These are phyloP conservation scores for Drosophila bunnanda DNA, from an alignment of 2,888 invertebrate genomes.

Conservation along the genomic window DNA sequence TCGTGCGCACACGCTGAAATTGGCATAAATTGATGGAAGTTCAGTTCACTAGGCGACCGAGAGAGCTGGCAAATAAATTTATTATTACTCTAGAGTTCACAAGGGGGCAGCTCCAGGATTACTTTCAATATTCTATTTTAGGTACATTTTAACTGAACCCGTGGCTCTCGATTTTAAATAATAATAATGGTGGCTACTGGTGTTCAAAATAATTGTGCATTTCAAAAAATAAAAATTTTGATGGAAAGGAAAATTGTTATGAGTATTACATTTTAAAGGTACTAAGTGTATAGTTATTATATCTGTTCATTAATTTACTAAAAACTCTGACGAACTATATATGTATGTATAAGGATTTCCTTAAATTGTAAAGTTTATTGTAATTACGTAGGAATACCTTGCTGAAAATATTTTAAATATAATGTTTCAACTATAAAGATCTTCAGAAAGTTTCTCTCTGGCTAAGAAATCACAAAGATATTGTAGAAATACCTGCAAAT, in stretches of 20 bases:
- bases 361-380: background rate
- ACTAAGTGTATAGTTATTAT: no score
- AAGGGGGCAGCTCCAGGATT: constrained; percentile 15
- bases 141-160: background rate
- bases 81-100: constrained; percentile 21
- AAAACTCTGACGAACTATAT: no score
- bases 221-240: background rate
- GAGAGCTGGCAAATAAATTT: constrained; percentile 37
- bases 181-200: background rate
- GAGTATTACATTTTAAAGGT: background rate
- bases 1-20: constrained; percentile 39
- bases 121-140: constrained; percentile 10
- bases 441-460: background rate
- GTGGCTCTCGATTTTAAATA: background rate
- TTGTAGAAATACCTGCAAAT: background rate
- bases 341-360: background rate
- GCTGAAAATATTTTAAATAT: background rate
- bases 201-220: background rate
- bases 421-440: background rate
- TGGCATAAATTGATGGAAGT: constrained; percentile 46
- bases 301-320: background rate
- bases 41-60: constrained; percentile 10
- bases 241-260: background rate
- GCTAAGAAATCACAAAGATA: no score
- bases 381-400: background rate